Conservation (phyloP, 2,888 invertebrate genomes). For the Orchesellides sinensis region DNA sequence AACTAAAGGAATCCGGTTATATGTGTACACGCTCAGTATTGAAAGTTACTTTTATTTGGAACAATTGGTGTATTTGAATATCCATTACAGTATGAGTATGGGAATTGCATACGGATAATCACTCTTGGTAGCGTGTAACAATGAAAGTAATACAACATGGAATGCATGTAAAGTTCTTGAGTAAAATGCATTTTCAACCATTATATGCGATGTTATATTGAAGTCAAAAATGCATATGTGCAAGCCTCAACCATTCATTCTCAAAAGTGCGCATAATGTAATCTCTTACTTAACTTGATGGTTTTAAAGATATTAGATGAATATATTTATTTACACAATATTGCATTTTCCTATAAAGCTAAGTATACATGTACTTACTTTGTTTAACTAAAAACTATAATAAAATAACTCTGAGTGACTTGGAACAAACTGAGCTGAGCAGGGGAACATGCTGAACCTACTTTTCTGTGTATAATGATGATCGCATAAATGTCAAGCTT, state of each 20-base stretch:
- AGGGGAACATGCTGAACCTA: constrained; percentile 58
- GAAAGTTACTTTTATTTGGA: too few relatives aligned
- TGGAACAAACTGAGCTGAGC: constrained; percentile 59
- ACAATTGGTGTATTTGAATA: too few relatives aligned
- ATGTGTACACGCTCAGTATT: too few relatives aligned
- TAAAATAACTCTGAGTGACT: constrained; percentile 61
- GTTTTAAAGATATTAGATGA: constrained; percentile 20
- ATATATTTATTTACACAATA: constrained; percentile 14
- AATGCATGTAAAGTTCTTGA: neutral
- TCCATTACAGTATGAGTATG: too few relatives aligned
- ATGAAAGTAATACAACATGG: neutral
- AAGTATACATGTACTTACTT: constrained; percentile 11
- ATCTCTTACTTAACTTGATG: constrained; percentile 41
- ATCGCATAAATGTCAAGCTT: constrained; percentile 68
- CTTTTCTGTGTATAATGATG: constrained; percentile 60
- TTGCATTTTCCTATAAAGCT: neutral
- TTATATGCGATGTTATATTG: neutral
- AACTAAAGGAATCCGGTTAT: too few relatives aligned
- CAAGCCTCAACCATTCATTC: constrained; percentile 27
- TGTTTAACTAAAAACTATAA: constrained; percentile 56
- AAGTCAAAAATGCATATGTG: neutral
- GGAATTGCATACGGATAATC: too few relatives aligned
- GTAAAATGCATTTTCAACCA: neutral
- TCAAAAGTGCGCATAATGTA: constrained; percentile 28
- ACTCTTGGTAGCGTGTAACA: neutral